Conservation (phyloP, 2,113 vertebrate genomes). For the Bujurquina vittata region DNA sequence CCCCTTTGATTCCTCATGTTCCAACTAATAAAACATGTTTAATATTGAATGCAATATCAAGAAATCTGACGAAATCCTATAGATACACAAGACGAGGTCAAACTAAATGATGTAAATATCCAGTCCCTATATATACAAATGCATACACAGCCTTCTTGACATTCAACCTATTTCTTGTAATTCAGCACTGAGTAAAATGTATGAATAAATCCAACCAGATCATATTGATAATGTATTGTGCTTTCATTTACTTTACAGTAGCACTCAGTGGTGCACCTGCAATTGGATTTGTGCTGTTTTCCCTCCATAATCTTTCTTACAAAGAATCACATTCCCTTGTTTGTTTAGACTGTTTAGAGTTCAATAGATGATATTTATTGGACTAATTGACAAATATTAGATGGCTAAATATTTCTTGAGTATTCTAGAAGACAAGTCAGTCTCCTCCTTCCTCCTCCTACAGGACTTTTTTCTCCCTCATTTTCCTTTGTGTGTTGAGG, state of each 20-base stretch:
- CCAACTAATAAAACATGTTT: not conserved
- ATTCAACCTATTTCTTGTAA: not conserved
- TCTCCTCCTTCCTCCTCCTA: not conserved
- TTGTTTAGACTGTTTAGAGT: slow-evolving; percentile 13
- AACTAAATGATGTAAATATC: not conserved
- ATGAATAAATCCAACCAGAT: slow-evolving; percentile 3
- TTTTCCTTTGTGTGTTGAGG: not conserved
- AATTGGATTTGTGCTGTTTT: slow-evolving; percentile 15
- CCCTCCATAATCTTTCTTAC: not conserved
- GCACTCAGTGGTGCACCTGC: not conserved
- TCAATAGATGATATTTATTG: not conserved
- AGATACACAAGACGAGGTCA: not conserved
- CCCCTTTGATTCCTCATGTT: not conserved
- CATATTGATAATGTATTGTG: not conserved
- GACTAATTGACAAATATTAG: not conserved
- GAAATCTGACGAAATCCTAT: not conserved
- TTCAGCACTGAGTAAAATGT: not conserved
- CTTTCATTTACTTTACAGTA: slow-evolving; percentile 1
- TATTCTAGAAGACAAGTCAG: not conserved
- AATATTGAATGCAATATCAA: not conserved
- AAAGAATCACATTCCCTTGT: not conserved
- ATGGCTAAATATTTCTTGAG: not conserved
- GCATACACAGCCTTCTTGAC: not conserved
- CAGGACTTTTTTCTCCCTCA: not conserved
- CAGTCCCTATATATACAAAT: not conserved